These are phyloP conservation scores for Thysanoteuthis rhombus DNA, from an alignment of 2,888 invertebrate genomes.

Conservation along the genomic window DNA sequence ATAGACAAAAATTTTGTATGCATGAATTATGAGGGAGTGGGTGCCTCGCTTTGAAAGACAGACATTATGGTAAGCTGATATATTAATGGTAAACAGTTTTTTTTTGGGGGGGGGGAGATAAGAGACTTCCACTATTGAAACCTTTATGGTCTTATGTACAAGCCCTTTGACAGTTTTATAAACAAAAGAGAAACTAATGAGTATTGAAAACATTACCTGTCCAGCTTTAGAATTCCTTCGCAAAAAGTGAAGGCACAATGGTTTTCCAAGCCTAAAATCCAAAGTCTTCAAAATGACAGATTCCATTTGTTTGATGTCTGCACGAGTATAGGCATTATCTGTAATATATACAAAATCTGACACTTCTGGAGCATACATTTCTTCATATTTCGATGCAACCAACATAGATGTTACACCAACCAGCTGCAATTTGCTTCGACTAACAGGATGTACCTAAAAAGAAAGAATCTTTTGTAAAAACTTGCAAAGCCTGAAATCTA, in stretches of 20 bases:
- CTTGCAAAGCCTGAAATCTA: background rate
- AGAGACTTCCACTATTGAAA: too few relatives aligned
- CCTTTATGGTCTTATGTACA: too few relatives aligned
- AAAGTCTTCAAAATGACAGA: conserved; percentile 79
- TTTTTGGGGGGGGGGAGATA: too few relatives aligned
- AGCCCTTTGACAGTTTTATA: too few relatives aligned
- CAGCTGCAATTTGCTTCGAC: conserved; percentile 81
- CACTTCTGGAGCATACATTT: conserved; percentile 87
- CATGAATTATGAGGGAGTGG: too few relatives aligned
- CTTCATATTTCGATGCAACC: conserved; percentile 94
- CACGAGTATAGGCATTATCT: conserved; percentile 83
- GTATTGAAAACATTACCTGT: conserved; percentile 67
- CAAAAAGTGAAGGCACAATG: conserved; percentile 88
- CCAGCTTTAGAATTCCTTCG: conserved; percentile 75
- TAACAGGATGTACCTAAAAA: conserved; percentile 70
- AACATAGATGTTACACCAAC: conserved; percentile 90
- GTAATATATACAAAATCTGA: conserved; percentile 90
- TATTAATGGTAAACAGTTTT: too few relatives aligned
- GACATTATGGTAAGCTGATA: too few relatives aligned
- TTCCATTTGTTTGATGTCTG: conserved; percentile 86
- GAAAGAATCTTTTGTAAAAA: background rate
- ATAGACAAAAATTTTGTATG: too few relatives aligned
- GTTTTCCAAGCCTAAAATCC: conserved; percentile 84
- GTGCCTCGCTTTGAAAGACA: too few relatives aligned
- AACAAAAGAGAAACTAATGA: too few relatives aligned